Conservation (phyloP, 2,113 vertebrate genomes). For the Haemorhous mexicanus region DNA sequence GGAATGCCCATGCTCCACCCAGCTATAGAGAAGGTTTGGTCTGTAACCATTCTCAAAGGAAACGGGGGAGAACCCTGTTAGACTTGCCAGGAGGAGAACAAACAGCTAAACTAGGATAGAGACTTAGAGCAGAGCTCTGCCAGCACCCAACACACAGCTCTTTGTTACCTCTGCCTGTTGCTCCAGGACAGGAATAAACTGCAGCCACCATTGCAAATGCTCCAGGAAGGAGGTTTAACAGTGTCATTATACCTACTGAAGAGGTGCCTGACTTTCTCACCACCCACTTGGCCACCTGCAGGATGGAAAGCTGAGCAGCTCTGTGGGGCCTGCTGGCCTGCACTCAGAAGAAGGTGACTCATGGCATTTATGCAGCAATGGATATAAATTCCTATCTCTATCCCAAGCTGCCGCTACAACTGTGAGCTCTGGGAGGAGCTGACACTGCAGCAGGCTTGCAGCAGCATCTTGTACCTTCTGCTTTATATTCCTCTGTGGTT, state of each 20-base stretch:
- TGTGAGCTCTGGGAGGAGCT: neutral
- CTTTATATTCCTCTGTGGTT: neutral
- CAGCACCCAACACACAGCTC: neutral
- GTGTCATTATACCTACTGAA: neutral
- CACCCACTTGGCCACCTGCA: neutral
- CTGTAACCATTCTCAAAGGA: neutral
- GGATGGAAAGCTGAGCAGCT: neutral
- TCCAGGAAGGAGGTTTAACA: neutral
- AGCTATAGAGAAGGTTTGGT: neutral
- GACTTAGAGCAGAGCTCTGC: neutral
- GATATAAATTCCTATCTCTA: neutral
- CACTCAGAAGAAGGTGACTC: neutral
- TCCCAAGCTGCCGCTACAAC: neutral
- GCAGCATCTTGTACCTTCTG: neutral
- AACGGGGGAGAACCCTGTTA: neutral
- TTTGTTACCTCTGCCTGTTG: neutral
- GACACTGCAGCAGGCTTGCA: neutral
- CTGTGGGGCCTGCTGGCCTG: neutral
- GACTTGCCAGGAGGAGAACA: neutral
- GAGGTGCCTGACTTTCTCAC: neutral
- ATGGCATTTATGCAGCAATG: neutral
- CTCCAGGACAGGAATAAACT: neutral
- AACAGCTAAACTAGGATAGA: neutral
- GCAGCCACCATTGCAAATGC: neutral
- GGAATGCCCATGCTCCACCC: neutral